phyloP scores from a whole-genome alignment of 2,888 invertebrate species.

The Brachynemurus nebulosus region DNA sequence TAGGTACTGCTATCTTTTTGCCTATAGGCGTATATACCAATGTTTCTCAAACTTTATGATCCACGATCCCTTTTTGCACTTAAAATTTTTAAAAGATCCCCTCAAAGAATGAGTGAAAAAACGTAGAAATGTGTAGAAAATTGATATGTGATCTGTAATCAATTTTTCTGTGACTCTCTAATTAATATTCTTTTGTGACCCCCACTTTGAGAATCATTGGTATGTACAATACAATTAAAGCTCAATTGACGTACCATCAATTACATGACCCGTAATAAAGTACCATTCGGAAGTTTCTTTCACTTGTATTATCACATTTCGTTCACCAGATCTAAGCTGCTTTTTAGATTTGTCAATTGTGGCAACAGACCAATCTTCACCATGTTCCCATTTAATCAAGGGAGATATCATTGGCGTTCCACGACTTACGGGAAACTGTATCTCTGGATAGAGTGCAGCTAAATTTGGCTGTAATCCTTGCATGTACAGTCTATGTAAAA shows the following conservation, averaged over 20 bases:
- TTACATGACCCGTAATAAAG: slow-evolving; percentile 64
- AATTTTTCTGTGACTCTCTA: too few species aligned
- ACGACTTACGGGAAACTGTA: slow-evolving; percentile 70
- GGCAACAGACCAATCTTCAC: slow-evolving; percentile 58
- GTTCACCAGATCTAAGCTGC: slow-evolving; percentile 52
- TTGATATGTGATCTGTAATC: too few species aligned
- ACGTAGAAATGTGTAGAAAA: too few species aligned
- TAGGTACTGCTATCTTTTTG: too few species aligned
- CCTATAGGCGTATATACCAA: too few species aligned
- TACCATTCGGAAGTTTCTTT: slow-evolving; percentile 48
- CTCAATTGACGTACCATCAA: slow-evolving; percentile 63
- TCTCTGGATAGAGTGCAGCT: slow-evolving; percentile 58
- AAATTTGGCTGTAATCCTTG: slow-evolving; percentile 62
- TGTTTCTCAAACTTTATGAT: too few species aligned
- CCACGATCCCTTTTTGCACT: too few species aligned
- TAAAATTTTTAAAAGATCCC: too few species aligned
- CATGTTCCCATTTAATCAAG: slow-evolving; percentile 79
- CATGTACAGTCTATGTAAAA: slow-evolving; percentile 50
- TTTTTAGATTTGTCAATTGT: slow-evolving; percentile 52
- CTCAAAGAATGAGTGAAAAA: too few species aligned
- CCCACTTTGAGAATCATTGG: too few species aligned
- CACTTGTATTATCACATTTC: slow-evolving; percentile 43
- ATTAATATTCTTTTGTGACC: too few species aligned
- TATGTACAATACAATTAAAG: too few species aligned
- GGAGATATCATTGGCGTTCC: slow-evolving; percentile 77